Conservation (phyloP, 2,888 invertebrate species). For the Pachydiplax longipennis region DNA sequence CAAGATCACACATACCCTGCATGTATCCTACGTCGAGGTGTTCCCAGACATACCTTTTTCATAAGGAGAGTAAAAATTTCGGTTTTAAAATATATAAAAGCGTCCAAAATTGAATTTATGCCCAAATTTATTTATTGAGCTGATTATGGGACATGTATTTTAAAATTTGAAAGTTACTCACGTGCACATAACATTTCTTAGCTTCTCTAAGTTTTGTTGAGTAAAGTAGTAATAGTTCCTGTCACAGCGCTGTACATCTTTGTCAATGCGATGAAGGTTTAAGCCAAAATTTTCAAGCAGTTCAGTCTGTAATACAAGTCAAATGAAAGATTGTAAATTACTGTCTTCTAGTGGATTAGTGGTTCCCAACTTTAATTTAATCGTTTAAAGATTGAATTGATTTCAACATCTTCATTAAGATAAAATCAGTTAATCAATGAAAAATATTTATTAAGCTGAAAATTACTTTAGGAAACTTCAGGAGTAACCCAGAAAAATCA, state of each 20-base stretch:
- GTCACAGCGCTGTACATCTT: slow-evolving; percentile 95
- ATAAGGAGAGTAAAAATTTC: slow-evolving; percentile 47
- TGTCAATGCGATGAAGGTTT: slow-evolving; percentile 93
- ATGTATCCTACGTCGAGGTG: slow-evolving; percentile 93
- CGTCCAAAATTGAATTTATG: background rate
- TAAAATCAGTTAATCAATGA: no score
- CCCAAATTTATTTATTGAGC: slow-evolving; percentile 8
- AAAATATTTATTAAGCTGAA: no score
- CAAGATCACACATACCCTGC: slow-evolving; percentile 97
- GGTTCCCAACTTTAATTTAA: background rate
- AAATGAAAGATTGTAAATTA: background rate
- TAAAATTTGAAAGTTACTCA: slow-evolving; percentile 62
- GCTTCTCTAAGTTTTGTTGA: slow-evolving; percentile 86
- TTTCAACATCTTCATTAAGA: no score
- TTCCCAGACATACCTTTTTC: slow-evolving; percentile 92
- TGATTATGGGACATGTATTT: background rate
- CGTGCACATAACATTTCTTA: slow-evolving; percentile 96
- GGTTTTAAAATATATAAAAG: background rate
- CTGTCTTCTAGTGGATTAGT: background rate
- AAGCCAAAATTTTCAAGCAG: slow-evolving; percentile 83
- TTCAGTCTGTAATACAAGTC: slow-evolving; percentile 71
- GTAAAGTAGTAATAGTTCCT: slow-evolving; percentile 90
- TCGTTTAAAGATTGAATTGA: background rate
- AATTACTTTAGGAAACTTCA: no score
- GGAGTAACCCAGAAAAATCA: no score